Conservation (phyloP, 2,888 invertebrate genomes). For the Euplagia quadripunctaria region DNA sequence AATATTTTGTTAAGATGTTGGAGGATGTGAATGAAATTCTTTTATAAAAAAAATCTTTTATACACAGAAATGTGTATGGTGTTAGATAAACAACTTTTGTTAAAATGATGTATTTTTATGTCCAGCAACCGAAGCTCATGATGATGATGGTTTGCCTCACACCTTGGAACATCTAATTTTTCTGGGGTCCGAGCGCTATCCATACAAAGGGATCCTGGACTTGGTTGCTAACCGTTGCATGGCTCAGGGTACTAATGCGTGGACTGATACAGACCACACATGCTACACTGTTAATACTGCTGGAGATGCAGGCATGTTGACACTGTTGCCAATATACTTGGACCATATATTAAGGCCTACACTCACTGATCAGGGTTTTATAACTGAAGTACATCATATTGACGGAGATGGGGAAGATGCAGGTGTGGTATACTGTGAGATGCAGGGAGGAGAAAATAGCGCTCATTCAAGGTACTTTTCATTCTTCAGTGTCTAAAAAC, state of each 20-base stretch:
- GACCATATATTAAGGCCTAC: constrained; percentile 96
- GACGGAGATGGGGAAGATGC: constrained; percentile 96
- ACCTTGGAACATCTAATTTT: constrained; percentile 97
- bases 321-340: constrained; percentile 95
- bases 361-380: constrained; percentile 92
- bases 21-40: neutral
- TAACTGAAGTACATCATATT: constrained; percentile 97
- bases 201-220: constrained; percentile 96
- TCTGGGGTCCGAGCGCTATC: constrained; percentile 95
- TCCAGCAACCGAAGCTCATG: constrained; percentile 95
- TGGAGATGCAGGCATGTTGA: constrained; percentile 93
- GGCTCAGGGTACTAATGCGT: constrained; percentile 97
- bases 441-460: constrained; percentile 95
- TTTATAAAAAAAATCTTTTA: no score
- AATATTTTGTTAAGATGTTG: neutral
- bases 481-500: no score
- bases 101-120: constrained; percentile 17
- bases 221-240: constrained; percentile 95
- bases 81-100: no score
- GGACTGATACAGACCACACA: constrained; percentile 95
- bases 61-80: no score
- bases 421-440: constrained; percentile 98
- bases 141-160: constrained; percentile 97
- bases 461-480: constrained; percentile 88
- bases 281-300: constrained; percentile 96